Evolutionary conservation across 2,113 vertebrate genomes (phyloP), one percentile per base, ranked within the genome.

Genomic region (Herpailurus yagouaroundi): DNA sequence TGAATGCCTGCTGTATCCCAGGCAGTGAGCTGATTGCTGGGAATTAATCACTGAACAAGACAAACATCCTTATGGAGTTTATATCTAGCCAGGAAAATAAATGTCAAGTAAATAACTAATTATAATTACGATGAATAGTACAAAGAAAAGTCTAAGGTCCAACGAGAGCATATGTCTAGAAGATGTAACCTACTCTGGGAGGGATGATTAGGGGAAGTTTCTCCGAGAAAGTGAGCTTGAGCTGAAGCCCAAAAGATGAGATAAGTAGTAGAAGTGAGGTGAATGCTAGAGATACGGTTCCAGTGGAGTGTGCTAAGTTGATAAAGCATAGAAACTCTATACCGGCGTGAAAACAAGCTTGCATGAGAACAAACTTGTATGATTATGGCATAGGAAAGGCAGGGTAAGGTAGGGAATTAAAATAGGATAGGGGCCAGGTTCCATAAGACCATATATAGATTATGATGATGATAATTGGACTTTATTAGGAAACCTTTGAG

Each of bases 101-200:
- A 27, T 93, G 79, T 66, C 60, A 90, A 92, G n/a, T 57, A 96
- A 96, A 63, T 89, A 52, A 69, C 13, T 76, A 66, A 41, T 84
- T 76, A 74, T 50, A 90, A 73, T 88, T 82, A 68, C 55, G 85
- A 45, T 60, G 88, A 79, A 41, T 69, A 57, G 83, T 76, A 31
- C 15, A 96, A 71, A 84, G 50, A 84, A 73, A 90, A 82, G 86
- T 69, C 71, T 38, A 92, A 48, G 41, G 33, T 76, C 69, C 55
- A 97, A 23, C 52, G 63, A 80, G 3, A 85, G 36, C 38, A 77
- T 79, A 1, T 64, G 84, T 80, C 68, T 76, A 41, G 71, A 77
- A 74, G 31, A 73, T 18, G 33, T 87, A 48, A 80, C 69, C 68
- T 92, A 25, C 84, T 69, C 50, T 66, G 36, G 64, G 29, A 96